phyloP scores from a whole-genome alignment of 2,113 vertebrate genomes.

The Caranx melampygus region DNA sequence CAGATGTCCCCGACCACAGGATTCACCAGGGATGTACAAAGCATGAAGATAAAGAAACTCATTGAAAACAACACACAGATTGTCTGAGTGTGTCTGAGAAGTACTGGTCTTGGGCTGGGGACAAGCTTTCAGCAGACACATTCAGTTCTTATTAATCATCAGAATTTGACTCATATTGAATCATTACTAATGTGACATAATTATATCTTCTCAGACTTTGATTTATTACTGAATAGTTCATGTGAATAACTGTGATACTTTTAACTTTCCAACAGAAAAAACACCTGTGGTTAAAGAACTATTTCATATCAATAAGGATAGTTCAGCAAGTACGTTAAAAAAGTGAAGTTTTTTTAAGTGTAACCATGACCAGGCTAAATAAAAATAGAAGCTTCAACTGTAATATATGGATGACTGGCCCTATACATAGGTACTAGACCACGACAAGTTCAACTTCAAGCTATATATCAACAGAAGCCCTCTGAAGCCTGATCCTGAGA shows the following conservation, averaged over 20 bases:
- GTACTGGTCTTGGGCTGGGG: conserved; percentile 5
- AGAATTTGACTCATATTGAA: conserved; percentile 20
- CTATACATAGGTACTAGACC: conserved; percentile 10
- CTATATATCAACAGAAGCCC: conserved; percentile 22
- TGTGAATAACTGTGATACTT: background rate
- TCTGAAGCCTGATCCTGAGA: conserved; percentile 17
- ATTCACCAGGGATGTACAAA: conserved; percentile 57
- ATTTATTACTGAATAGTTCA: background rate
- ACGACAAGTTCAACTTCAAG: conserved; percentile 8
- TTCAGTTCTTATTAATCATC: background rate
- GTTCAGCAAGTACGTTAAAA: background rate
- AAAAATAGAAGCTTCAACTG: background rate
- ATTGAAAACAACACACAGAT: conserved; percentile 52
- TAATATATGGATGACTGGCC: background rate
- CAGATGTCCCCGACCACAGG: conserved; percentile 76
- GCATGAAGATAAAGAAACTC: conserved; percentile 47
- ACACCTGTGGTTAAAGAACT: background rate
- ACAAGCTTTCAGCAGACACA: conserved; percentile 23
- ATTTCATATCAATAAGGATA: background rate
- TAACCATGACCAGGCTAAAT: background rate
- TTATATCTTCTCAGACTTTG: background rate
- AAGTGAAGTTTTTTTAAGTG: background rate
- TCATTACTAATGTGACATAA: background rate
- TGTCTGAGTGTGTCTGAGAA: conserved; percentile 29
- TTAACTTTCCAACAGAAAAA: background rate